Base-by-base conservation (phyloP, 2,113 vertebrate genomes). In the Pelvicachromis taeniatus region DNA sequence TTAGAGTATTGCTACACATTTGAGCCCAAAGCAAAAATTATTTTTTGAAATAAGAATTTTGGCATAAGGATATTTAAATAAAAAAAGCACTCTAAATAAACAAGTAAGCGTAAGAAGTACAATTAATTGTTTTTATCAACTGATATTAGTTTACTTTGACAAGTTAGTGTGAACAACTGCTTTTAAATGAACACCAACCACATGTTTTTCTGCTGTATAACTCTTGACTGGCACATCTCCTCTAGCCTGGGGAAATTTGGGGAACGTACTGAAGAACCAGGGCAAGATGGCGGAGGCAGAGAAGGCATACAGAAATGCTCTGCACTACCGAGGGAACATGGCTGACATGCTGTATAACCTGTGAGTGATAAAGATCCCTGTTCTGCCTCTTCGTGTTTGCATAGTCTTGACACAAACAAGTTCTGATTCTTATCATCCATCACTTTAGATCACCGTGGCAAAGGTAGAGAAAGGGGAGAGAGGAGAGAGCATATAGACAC, bases 341-440 rank as follows among this genome's bases (percentile, higher is more conserved):
- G 99, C 98, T 33, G 99, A 99, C 96, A 99, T 99, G 98, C 97
- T 99, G 91, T 99, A 99, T 94, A 99, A 99, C 96, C 96, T 99
- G 99, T 99, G 95, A 99, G 99, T 99, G 96, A 70, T 80, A 45
- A 3, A 85, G 63, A 81, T n/a, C 61, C 42, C 55, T 1, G 14
- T 19, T 65, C 61, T 52, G 4, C 45, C n/a, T n/a, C 54, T 26
- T 65, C 45, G 55, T 80, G 68, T 78, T 59, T 85, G 77, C 63
- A 58, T 50, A 48, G 77, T 45, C 86, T 50, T 45, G 80, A 89
- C 77, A 82, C 35, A 9, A 78, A 82, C 31, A 2, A 38, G 9
- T 52, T 81, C 26, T 11, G 48, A 89, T 77, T 65, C 70, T 77
- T 84, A 59, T 38, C 80, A 80, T 89, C 77, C 63, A 84, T 87